A percentile compares a stretch with the other conserved stretches of the same genome.
phyloP scores from a whole-genome alignment of 2,888 invertebrate species.

The Mayetiola destructor region DNA sequence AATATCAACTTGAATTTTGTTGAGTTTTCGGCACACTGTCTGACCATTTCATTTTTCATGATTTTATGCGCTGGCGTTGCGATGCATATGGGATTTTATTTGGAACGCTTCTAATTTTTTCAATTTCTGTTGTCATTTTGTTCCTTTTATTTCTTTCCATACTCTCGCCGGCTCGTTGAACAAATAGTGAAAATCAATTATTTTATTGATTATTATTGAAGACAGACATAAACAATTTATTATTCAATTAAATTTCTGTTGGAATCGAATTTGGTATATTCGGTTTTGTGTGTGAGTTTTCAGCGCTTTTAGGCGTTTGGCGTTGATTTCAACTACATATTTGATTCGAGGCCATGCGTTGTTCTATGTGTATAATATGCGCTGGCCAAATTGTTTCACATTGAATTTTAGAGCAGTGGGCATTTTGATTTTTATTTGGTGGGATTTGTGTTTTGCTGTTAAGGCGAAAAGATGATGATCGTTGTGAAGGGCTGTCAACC shows the following conservation, averaged over 20 bases:
- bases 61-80: too few relatives aligned
- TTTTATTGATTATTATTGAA: slow-evolving; percentile 9
- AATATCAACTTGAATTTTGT: too few relatives aligned
- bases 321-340: not conserved
- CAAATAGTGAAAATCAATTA: slow-evolving; percentile 3
- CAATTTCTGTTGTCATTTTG: not conserved
- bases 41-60: too few relatives aligned
- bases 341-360: not conserved
- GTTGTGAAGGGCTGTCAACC: not conserved
- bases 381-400: not conserved
- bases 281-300: not conserved
- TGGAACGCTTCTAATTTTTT: too few relatives aligned
- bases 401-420: not conserved
- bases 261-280: not conserved
- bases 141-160: not conserved
- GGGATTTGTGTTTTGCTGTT: slow-evolving; percentile 7
- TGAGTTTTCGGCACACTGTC: too few relatives aligned
- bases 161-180: not conserved
- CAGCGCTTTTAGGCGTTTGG: not conserved
- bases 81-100: too few relatives aligned
- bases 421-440: slow-evolving; percentile 2
- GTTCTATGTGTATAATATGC: not conserved
- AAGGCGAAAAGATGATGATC: not conserved
- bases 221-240: slow-evolving; percentile 11
- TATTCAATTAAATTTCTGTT: slow-evolving; percentile 11